Base-by-base conservation (phyloP, 2,113 vertebrate species). In the Malurus cyaneus region DNA sequence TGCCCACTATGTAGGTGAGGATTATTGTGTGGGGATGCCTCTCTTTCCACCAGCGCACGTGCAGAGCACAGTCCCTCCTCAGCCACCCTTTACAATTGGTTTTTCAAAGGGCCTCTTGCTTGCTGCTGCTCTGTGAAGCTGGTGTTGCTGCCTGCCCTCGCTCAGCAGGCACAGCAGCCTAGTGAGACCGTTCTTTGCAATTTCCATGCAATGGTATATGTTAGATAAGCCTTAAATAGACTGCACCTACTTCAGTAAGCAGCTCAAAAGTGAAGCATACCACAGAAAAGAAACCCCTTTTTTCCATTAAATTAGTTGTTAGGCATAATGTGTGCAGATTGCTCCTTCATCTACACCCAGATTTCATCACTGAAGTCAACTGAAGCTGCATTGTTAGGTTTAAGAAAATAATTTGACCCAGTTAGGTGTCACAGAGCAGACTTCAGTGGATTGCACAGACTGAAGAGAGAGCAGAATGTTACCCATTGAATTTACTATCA, bases 401-500 rank as follows among this genome's bases (percentile, higher is more conserved):
- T 92, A 88, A 92, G 82, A 90, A 80, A 88, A 89, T 71, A 88
- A 71, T 88, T 77, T 73, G 62, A 77, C 76, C 65, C 66, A 73
- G 18, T 41, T 66, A 62, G 66, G 14, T 80, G 67, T 80, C 49
- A 77, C 39, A 78, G 56, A 91, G 91, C 50, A 86, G 66, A 47
- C 50, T 85, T 80, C 28, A 29, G 76, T 57, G 81, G 24, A 73
- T 78, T 83, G 32, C 67, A 85, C 5, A 65, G 81, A 31, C 69
- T 92, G 59, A 83, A 82, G 82, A 73, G 80, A 59, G 16, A 95
- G 84, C 54, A 93, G 78, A 92, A 87, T 66, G 79, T 53, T 89
- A 88, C 94, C 84, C 87, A 80, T 80, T 91, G 84, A 93, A 94
- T 95, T 96, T 96, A 96, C 93, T 96, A 94, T 77, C 56, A 59